Percentiles rank a stretch among this genome's conserved stretches.
phyloP scores from a whole-genome alignment of 2,113 vertebrate species.

The Triplophysa dalaica region DNA sequence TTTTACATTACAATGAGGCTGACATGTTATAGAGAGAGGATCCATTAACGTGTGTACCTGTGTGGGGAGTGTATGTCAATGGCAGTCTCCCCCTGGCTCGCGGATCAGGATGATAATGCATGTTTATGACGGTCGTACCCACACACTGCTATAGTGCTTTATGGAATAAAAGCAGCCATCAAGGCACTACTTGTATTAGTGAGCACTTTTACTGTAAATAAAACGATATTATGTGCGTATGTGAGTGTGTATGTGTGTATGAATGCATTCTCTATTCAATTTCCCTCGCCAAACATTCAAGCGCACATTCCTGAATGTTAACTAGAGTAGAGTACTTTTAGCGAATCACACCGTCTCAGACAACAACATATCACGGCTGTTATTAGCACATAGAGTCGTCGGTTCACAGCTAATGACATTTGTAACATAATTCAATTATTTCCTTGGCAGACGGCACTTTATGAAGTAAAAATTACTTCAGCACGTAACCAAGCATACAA shows the following conservation, averaged over 20 bases:
- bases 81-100: constrained; percentile 44
- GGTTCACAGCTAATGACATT: constrained; percentile 38
- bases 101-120: constrained; percentile 56
- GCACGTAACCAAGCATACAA: constrained; percentile 20
- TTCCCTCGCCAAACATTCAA: constrained; percentile 44
- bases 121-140: constrained; percentile 53
- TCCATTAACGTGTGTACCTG: constrained; percentile 78
- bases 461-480: constrained; percentile 29
- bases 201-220: constrained; percentile 56
- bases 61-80: constrained; percentile 54
- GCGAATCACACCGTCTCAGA: constrained; percentile 17
- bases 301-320: neutral
- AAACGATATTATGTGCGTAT: constrained; percentile 43
- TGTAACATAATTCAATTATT: constrained; percentile 35
- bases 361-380: constrained; percentile 56
- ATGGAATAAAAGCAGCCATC: constrained; percentile 60
- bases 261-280: constrained; percentile 38
- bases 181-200: constrained; percentile 50
- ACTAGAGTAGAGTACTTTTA: neutral
- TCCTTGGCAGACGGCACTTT: constrained; percentile 35
- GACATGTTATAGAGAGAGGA: constrained; percentile 75
- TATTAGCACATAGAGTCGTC: constrained; percentile 54
- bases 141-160: constrained; percentile 46
- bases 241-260: constrained; percentile 9
- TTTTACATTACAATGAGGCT: constrained; percentile 80